These are phyloP conservation scores for Notolepis coatsorum DNA, from an alignment of 2,797 vertebrate genomes.

Conservation along the genomic window DNA sequence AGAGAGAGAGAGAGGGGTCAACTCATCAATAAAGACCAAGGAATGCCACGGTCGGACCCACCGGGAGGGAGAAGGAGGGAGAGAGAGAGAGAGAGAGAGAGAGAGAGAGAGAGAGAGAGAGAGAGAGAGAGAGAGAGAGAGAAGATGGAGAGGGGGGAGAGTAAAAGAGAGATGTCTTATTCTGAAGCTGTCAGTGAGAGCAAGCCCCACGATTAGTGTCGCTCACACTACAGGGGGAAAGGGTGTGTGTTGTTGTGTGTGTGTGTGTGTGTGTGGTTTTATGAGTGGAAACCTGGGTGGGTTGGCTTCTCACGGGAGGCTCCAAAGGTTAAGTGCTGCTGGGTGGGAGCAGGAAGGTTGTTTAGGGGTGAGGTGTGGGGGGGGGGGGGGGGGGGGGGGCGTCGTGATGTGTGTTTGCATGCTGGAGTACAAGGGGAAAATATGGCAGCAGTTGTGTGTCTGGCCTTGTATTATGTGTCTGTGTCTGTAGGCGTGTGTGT, in stretches of 20 bases:
- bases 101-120: not conserved
- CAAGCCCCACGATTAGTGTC: constrained; percentile 6
- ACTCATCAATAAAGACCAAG: constrained; percentile 53
- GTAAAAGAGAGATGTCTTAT: no score
- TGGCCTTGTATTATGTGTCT: not conserved
- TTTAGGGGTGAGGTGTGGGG: no score
- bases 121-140: not conserved
- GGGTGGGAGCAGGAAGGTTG: not conserved
- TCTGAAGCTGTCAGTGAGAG: constrained; percentile 54
- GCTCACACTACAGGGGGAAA: not conserved
- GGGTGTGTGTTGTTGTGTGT: no score
- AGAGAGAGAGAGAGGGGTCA: no score
- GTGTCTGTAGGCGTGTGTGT: not conserved
- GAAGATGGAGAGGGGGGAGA: no score
- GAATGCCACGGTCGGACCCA: constrained; percentile 43
- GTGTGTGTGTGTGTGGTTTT: constrained; percentile 4
- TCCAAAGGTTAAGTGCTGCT: constrained; percentile 26
- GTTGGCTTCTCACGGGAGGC: constrained; percentile 1
- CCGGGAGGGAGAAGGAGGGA: no score
- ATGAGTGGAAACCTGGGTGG: constrained; percentile 6
- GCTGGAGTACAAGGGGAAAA: not conserved
- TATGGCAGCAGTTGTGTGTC: not conserved
- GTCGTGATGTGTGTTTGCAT: not conserved
- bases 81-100: no score
- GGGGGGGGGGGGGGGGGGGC: no score